Percentiles rank a stretch among this genome's conserved stretches.
Conservation (phyloP, 2,888 invertebrate genomes). For the Athripsodes cinereus region DNA sequence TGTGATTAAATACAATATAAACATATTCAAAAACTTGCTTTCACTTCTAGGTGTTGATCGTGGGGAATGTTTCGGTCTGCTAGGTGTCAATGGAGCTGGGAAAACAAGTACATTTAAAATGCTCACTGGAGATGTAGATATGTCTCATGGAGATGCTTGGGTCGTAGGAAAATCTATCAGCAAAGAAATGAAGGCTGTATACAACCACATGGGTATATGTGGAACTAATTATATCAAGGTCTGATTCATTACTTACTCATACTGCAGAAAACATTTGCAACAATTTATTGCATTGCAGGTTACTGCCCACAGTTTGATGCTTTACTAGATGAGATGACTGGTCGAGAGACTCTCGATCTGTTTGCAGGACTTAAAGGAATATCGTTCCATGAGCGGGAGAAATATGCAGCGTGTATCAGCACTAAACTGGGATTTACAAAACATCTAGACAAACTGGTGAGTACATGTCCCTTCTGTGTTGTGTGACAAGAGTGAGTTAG, state of each 20-base stretch:
- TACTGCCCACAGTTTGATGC: conserved; percentile 77
- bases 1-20: not conserved
- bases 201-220: conserved; percentile 54
- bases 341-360: conserved; percentile 61
- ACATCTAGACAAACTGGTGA: conserved; percentile 54
- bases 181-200: conserved; percentile 50
- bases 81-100: conserved; percentile 83
- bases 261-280: no score
- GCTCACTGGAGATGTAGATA: conserved; percentile 75
- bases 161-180: conserved; percentile 53
- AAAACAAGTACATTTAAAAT: conserved; percentile 88
- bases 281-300: conserved; percentile 38
- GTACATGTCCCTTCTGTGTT: not conserved
- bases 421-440: conserved; percentile 54
- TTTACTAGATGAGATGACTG: conserved; percentile 63
- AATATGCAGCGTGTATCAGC: conserved; percentile 42
- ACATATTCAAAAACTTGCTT: no score
- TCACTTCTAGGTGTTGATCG: conserved; percentile 51
- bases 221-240: no score
- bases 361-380: conserved; percentile 62
- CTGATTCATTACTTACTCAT: no score
- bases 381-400: conserved; percentile 35
- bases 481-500: no score
- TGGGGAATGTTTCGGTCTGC: conserved; percentile 74
- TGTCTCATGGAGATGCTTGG: conserved; percentile 65